phyloP scores from a whole-genome alignment of 2,888 invertebrate genomes.

The Eupithecia vulgata region DNA sequence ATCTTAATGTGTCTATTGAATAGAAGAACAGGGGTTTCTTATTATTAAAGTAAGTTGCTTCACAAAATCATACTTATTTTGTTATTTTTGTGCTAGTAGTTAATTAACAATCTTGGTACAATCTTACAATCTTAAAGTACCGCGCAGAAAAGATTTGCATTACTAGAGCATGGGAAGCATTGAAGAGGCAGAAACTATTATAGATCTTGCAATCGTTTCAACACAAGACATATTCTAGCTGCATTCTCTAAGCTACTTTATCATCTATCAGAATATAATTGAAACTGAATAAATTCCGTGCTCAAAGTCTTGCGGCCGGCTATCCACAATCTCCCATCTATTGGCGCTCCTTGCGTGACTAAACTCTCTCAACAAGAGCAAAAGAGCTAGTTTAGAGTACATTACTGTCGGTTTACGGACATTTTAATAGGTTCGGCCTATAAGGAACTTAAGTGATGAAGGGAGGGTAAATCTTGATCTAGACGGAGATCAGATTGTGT shows the following conservation, averaged over 20 bases:
- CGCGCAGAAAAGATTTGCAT: background rate
- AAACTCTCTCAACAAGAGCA: constrained; percentile 41
- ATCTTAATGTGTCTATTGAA: background rate
- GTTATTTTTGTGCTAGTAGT: background rate
- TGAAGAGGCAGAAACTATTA: background rate
- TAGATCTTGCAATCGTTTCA: constrained; percentile 1
- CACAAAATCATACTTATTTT: background rate
- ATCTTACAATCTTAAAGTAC: background rate
- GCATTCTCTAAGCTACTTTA: constrained; percentile 5
- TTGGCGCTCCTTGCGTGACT: constrained; percentile 42
- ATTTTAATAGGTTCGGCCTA: constrained; percentile 42
- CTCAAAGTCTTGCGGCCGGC: constrained; percentile 9
- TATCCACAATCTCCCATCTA: constrained; percentile 26
- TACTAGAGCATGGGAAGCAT: background rate
- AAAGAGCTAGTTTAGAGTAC: constrained; percentile 41
- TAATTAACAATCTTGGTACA: background rate
- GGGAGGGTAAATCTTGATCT: constrained; percentile 39
- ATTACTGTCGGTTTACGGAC: constrained; percentile 44
- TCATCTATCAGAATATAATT: constrained; percentile 17
- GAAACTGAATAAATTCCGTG: constrained; percentile 16
- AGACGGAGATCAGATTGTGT: constrained; percentile 27
- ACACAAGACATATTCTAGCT: background rate
- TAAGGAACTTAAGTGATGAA: constrained; percentile 44
- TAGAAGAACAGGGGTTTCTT: background rate
- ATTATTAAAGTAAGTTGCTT: background rate